Percentiles rank a stretch among this genome's conserved stretches.
Evolutionary conservation across 2,888 invertebrate species (phyloP).

Genomic region (Yponomeuta sedellus): DNA sequence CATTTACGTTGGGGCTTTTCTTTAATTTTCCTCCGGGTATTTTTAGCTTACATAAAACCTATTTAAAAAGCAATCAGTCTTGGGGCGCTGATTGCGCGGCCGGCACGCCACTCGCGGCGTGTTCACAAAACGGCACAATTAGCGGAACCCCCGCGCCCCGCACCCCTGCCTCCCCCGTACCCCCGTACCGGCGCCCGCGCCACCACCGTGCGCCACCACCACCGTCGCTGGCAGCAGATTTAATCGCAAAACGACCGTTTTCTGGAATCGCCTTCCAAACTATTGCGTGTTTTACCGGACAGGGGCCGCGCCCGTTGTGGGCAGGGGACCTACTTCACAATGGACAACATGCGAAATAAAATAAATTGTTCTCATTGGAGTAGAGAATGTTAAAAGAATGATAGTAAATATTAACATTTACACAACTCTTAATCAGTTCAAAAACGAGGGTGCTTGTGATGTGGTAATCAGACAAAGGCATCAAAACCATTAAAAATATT

Average conservation of each 20-base stretch:
- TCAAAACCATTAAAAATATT: too few relatives aligned
- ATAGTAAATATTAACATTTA: too few relatives aligned
- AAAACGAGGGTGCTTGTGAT: too few relatives aligned
- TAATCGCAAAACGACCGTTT: conserved; percentile 76
- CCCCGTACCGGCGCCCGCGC: conserved; percentile 23
- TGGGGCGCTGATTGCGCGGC: conserved; percentile 69
- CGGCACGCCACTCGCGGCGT: conserved; percentile 65
- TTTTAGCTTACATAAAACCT: conserved; percentile 74
- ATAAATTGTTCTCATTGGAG: too few relatives aligned
- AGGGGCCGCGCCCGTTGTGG: conserved; percentile 4
- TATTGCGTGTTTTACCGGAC: conserved; percentile 59
- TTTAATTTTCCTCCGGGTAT: conserved; percentile 66
- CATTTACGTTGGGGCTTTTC: conserved; percentile 38
- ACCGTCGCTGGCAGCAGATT: conserved; percentile 35
- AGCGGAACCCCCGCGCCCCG: conserved; percentile 52
- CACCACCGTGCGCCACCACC: conserved; percentile 26
- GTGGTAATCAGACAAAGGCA: too few relatives aligned
- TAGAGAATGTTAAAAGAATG: too few relatives aligned
- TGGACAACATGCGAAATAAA: not conserved
- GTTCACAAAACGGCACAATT: conserved; percentile 77
- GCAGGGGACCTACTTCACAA: not conserved
- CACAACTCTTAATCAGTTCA: too few relatives aligned
- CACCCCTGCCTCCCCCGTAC: conserved; percentile 24
- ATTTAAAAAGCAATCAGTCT: conserved; percentile 78
- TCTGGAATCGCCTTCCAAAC: conserved; percentile 74